Evolutionary conservation across 1,140 invertebrate genomes (phyloP).

Genomic region (Pantala flavescens): DNA sequence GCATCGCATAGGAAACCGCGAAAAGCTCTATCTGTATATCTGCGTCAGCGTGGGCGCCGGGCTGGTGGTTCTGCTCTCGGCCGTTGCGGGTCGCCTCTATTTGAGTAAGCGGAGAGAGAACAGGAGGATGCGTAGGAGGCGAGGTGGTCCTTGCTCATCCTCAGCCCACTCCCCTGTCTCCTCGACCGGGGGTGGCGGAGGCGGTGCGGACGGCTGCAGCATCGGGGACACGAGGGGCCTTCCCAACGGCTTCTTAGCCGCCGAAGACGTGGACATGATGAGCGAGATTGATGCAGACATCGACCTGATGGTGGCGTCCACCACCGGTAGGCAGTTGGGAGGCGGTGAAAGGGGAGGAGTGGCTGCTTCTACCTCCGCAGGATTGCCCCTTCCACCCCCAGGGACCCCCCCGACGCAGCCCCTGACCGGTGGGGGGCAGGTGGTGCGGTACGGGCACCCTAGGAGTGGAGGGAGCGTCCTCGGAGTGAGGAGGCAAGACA

Average conservation of each 20-base stretch:
- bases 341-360: conserved; percentile 28
- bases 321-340: conserved; percentile 35
- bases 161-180: conserved; percentile 23
- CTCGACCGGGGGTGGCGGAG: conserved; percentile 24
- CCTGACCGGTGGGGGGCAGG: conserved; percentile 36
- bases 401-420: conserved; percentile 24
- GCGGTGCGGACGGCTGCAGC: conserved; percentile 38
- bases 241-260: conserved; percentile 56
- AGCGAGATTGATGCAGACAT: conserved; percentile 62
- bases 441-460: conserved; percentile 27
- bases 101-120: conserved; percentile 40
- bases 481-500: conserved; percentile 27
- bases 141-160: conserved; percentile 42
- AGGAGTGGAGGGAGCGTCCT: conserved; percentile 8
- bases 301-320: conserved; percentile 44
- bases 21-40: conserved; percentile 66
- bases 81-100: conserved; percentile 54
- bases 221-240: conserved; percentile 27
- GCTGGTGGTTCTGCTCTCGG: conserved; percentile 51
- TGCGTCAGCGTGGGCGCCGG: conserved; percentile 56
- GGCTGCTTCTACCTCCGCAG: conserved; percentile 25
- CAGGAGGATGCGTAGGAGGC: conserved; percentile 15
- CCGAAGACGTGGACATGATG: conserved; percentile 59
- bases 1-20: conserved; percentile 52
- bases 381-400: conserved; percentile 20